Percentiles rank a stretch among this genome's conserved stretches.
Evolutionary conservation across 2,888 invertebrate species (phyloP).

Genomic region (Agrochola lychnidis): DNA sequence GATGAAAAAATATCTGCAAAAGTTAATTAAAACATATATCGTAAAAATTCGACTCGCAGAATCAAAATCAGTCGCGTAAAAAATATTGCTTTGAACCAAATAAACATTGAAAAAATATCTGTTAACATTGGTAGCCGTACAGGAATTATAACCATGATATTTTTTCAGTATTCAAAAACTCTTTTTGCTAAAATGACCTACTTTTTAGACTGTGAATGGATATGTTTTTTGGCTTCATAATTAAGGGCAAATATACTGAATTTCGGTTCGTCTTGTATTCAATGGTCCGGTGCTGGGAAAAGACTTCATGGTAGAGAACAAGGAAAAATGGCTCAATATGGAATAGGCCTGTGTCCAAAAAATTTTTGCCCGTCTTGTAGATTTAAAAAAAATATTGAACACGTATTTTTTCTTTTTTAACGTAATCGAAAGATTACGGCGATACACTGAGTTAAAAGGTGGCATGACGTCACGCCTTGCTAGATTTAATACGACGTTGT

Average conservation of each 20-base stretch:
- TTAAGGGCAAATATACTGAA: not conserved
- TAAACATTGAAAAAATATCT: constrained; percentile 25
- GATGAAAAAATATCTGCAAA: not conserved
- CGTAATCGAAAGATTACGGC: too few relatives aligned
- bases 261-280: not conserved
- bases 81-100: constrained; percentile 17
- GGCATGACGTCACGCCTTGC: too few relatives aligned
- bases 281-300: not conserved
- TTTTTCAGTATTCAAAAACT: constrained; percentile 35
- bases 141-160: constrained; percentile 7
- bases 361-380: too few relatives aligned
- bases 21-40: too few relatives aligned
- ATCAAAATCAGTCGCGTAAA: not conserved
- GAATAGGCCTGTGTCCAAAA: too few relatives aligned
- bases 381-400: too few relatives aligned
- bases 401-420: too few relatives aligned
- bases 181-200: constrained; percentile 36
- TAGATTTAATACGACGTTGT: too few relatives aligned
- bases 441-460: too few relatives aligned
- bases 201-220: constrained; percentile 25
- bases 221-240: not conserved
- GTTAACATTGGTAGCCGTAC: constrained; percentile 17
- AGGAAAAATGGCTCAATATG: not conserved
- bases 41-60: not conserved
- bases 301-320: not conserved